Conservation (phyloP, 2,797 vertebrate genomes). For the Peromyscus eremicus region DNA sequence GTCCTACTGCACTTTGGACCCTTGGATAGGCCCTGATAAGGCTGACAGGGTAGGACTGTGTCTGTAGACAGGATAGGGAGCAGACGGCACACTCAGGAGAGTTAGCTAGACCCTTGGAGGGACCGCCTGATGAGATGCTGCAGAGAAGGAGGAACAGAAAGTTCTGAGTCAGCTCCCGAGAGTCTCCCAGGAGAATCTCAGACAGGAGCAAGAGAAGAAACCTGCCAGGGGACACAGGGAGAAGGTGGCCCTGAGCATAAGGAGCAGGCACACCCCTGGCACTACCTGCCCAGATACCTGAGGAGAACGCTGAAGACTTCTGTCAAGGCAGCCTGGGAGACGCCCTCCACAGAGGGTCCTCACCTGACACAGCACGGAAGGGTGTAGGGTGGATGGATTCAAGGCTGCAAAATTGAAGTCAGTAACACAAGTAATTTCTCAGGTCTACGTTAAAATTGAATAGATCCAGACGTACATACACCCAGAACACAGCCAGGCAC, state of each 20-base stretch:
- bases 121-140: background rate
- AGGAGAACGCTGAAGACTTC: background rate
- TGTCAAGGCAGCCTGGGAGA: background rate
- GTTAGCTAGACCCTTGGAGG: background rate
- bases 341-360: background rate
- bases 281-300: background rate
- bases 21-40: background rate
- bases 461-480: background rate
- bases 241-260: background rate
- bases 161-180: no score
- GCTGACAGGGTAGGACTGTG: no score
- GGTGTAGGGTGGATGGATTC: background rate
- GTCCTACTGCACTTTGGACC: background rate
- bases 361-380: background rate
- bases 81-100: background rate
- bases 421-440: background rate
- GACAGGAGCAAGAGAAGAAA: no score
- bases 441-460: background rate
- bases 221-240: no score
- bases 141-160: background rate
- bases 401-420: background rate
- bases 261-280: background rate
- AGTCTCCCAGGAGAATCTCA: no score
- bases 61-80: background rate
- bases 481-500: background rate